These are phyloP conservation scores for Phyllostomus discolor DNA, from an alignment of 2,113 vertebrate genomes.

Conservation along the genomic window DNA sequence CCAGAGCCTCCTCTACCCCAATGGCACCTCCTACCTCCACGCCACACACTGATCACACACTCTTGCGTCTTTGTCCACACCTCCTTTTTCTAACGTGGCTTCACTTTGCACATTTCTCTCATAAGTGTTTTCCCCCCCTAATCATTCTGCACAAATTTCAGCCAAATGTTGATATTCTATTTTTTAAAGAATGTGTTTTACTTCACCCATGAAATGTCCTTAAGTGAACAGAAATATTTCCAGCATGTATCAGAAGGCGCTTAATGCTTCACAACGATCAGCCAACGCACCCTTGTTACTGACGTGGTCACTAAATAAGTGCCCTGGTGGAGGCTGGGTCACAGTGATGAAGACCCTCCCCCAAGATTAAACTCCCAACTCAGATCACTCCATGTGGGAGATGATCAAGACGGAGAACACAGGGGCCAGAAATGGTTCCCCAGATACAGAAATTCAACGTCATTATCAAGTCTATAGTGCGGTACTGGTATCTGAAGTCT, in stretches of 20 bases:
- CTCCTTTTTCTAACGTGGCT: not conserved
- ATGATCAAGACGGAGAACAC: not conserved
- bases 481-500: not conserved
- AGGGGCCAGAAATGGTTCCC: not conserved
- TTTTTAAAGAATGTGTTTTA: not conserved
- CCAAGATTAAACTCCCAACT: not conserved
- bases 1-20: not conserved
- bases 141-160: not conserved
- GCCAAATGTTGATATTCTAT: not conserved
- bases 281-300: not conserved
- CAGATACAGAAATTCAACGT: not conserved
- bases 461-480: not conserved
- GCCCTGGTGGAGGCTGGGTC: not conserved
- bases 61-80: not conserved
- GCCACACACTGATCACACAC: not conserved
- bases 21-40: not conserved
- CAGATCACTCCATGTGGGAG: not conserved
- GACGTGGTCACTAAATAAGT: not conserved
- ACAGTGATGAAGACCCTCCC: not conserved
- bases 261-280: not conserved
- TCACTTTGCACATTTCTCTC: not conserved
- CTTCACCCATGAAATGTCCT: not conserved
- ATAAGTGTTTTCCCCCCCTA: not conserved
- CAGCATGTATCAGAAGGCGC: not conserved
- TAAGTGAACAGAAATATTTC: not conserved